Percentiles rank a stretch among this genome's conserved stretches.
Conservation (phyloP, 1,140 invertebrate species). For the Mya arenaria region DNA sequence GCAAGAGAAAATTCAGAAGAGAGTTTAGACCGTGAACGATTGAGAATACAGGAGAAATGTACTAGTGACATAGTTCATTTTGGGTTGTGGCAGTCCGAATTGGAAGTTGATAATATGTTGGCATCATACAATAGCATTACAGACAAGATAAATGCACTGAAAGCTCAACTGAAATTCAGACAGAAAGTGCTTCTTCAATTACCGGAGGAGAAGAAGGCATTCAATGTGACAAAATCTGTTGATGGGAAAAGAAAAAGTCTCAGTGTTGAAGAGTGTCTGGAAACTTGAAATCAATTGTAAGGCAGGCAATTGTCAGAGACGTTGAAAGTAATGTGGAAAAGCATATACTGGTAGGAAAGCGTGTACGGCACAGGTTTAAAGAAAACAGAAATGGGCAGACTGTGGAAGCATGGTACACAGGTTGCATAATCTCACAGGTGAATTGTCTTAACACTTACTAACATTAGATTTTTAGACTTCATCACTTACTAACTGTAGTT, state of each 20-base stretch:
- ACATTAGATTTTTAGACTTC: too few relatives aligned
- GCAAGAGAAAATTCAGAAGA: constrained; percentile 1
- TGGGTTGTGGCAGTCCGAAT: constrained; percentile 38
- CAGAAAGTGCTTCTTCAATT: constrained; percentile 44
- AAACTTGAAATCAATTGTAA: constrained; percentile 32
- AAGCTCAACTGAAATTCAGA: constrained; percentile 44
- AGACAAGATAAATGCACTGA: constrained; percentile 31
- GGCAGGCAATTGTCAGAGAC: constrained; percentile 38
- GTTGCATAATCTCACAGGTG: constrained; percentile 27
- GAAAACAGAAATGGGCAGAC: not conserved
- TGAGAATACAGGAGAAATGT: constrained; percentile 21
- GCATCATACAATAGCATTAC: not conserved
- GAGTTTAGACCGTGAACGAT: not conserved
- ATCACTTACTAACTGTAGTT: too few relatives aligned
- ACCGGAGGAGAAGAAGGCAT: constrained; percentile 23
- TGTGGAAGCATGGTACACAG: constrained; percentile 6
- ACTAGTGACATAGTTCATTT: constrained; percentile 1
- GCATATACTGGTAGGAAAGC: constrained; percentile 43
- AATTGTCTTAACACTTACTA: too few relatives aligned
- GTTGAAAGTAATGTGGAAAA: constrained; percentile 9
- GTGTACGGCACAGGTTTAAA: constrained; percentile 28
- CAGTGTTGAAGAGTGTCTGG: constrained; percentile 17
- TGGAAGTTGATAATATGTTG: constrained; percentile 48
- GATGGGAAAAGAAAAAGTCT: constrained; percentile 20
- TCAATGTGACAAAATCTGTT: constrained; percentile 33